phyloP scores from a whole-genome alignment of 2,888 invertebrate species.

The Palloptera scutellata region DNA sequence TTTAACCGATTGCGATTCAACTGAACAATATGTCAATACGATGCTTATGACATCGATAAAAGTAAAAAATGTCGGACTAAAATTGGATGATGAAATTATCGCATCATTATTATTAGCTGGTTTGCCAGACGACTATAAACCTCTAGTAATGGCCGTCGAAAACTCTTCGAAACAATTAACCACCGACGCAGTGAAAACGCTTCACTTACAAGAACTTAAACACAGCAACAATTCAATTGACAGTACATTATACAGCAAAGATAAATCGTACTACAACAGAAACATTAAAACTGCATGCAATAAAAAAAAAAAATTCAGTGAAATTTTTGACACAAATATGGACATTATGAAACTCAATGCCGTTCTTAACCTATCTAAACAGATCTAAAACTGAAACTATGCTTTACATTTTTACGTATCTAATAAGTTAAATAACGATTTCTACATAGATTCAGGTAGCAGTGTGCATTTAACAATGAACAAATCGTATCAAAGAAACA shows the following conservation, averaged over 20 bases:
- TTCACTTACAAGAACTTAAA: constrained; percentile 3
- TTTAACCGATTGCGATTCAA: constrained; percentile 31
- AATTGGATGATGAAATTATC: constrained; percentile 34
- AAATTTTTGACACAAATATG: too few species aligned
- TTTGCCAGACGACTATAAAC: constrained; percentile 29
- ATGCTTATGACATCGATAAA: constrained; percentile 36
- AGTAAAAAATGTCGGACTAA: constrained; percentile 29
- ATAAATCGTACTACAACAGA: too few species aligned
- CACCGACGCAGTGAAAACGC: constrained; percentile 6
- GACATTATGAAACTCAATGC: too few species aligned
- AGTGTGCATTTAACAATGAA: too few species aligned
- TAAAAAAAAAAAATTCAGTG: not conserved
- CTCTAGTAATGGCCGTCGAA: constrained; percentile 30
- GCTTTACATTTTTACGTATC: too few species aligned
- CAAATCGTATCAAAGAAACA: too few species aligned
- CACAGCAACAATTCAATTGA: not conserved
- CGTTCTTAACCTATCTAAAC: too few species aligned
- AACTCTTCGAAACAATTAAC: constrained; percentile 18
- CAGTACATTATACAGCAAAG: not conserved
- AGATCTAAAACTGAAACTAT: too few species aligned
- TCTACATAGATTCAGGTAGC: too few species aligned
- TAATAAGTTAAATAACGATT: too few species aligned
- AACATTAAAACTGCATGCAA: too few species aligned
- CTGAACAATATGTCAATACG: constrained; percentile 33
- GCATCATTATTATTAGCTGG: constrained; percentile 36